Evolutionary conservation across 2,888 invertebrate genomes (phyloP).

Genomic region (Tetheella fluctuosa): DNA sequence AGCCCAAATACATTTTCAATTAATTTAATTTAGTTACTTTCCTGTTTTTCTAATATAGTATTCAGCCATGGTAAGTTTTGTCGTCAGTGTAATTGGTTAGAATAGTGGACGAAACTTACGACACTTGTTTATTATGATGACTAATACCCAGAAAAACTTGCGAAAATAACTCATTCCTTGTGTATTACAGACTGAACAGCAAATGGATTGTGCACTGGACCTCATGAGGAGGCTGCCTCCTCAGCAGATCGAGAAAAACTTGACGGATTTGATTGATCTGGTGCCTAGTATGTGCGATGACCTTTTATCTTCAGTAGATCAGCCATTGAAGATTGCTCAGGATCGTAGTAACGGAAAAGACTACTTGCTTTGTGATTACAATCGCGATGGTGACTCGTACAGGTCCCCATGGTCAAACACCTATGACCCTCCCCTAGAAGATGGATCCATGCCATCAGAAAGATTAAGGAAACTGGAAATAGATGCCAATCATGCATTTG

Average conservation of each 20-base stretch:
- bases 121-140: constrained; percentile 74
- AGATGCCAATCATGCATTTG: constrained; percentile 99
- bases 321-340: constrained; percentile 98
- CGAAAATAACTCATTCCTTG: constrained; percentile 41
- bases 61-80: constrained; percentile 55
- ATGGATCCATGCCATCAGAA: constrained; percentile 99
- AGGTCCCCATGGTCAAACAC: constrained; percentile 99
- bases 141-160: constrained; percentile 68
- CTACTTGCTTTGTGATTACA: constrained; percentile 99
- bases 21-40: constrained; percentile 30
- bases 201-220: constrained; percentile 99
- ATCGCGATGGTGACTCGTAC: constrained; percentile 99
- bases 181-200: constrained; percentile 92
- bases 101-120: constrained; percentile 19
- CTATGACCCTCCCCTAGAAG: constrained; percentile 98
- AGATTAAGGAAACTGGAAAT: constrained; percentile 97
- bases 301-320: constrained; percentile 98
- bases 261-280: constrained; percentile 98
- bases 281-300: constrained; percentile 98
- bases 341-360: constrained; percentile 98
- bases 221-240: constrained; percentile 99
- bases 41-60: constrained; percentile 29
- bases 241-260: constrained; percentile 99
- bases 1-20: constrained; percentile 20
- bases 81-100: background rate